phyloP scores from a whole-genome alignment of 2,797 vertebrate genomes.

The Picus viridis region DNA sequence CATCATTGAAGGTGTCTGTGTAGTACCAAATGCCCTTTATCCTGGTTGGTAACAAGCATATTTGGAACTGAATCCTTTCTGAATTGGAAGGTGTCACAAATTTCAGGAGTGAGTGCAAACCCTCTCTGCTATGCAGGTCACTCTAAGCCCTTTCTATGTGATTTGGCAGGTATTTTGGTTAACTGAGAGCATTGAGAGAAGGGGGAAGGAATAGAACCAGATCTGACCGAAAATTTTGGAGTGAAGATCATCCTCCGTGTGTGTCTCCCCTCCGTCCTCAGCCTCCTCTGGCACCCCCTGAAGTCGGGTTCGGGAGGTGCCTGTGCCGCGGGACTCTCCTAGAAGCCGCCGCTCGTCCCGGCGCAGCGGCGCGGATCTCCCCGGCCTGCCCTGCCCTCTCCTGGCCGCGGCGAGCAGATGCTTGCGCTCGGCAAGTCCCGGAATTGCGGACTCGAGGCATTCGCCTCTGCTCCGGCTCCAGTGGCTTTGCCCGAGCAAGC shows the following conservation, averaged over 20 bases:
- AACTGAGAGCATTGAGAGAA: neutral
- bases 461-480: accelerated
- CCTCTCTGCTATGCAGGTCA: neutral
- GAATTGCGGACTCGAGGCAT: accelerated
- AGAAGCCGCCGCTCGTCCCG: accelerated
- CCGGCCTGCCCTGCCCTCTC: neutral
- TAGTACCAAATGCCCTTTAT: neutral
- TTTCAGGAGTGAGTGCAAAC: neutral
- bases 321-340: neutral
- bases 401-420: neutral
- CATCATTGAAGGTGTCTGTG: neutral
- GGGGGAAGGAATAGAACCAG: neutral
- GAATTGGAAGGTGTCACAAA: neutral
- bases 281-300: no score
- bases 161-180: neutral
- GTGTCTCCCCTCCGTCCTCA: no score
- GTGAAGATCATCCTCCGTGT: accelerated
- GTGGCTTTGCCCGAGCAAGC: no score
- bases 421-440: neutral
- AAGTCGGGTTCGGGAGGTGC: no score
- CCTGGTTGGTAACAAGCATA: neutral
- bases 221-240: neutral
- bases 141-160: accelerated
- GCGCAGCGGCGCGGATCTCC: neutral
- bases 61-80: neutral